Evolutionary conservation across 2,888 invertebrate genomes (phyloP).

Genomic region (Lasioglossum vierecki): DNA sequence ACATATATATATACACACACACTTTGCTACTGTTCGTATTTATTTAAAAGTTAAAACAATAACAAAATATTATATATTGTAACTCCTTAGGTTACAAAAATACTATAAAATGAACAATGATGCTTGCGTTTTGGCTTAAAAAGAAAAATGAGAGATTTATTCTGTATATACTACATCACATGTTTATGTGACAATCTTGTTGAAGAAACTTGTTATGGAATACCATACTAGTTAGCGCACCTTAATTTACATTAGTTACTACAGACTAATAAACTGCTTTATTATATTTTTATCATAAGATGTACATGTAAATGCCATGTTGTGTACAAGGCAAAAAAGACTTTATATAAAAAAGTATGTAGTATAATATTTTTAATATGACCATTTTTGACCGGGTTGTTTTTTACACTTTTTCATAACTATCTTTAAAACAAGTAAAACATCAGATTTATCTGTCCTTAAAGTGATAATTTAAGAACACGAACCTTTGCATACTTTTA

Average conservation of each 20-base stretch:
- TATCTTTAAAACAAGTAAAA: slow-evolving; percentile 29
- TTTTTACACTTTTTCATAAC: slow-evolving; percentile 63
- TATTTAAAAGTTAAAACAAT: slow-evolving; percentile 34
- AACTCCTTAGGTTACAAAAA: slow-evolving; percentile 19
- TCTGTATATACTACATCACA: slow-evolving; percentile 37
- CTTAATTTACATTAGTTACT: slow-evolving; percentile 33
- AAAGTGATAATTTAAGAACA: slow-evolving; percentile 36
- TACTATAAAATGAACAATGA: slow-evolving; percentile 11
- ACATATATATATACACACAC: slow-evolving; percentile 6
- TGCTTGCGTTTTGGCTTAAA: slow-evolving; percentile 32
- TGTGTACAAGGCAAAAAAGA: slow-evolving; percentile 15
- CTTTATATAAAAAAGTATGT: slow-evolving; percentile 55
- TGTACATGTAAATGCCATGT: slow-evolving; percentile 46
- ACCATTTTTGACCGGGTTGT: slow-evolving; percentile 52
- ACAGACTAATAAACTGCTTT: slow-evolving; percentile 33
- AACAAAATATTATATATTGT: slow-evolving; percentile 12
- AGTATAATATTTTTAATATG: slow-evolving; percentile 65
- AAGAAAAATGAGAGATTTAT: slow-evolving; percentile 10
- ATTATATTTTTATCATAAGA: slow-evolving; percentile 40
- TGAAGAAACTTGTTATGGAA: slow-evolving; percentile 31
- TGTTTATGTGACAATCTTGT: slow-evolving; percentile 17
- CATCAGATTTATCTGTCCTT: slow-evolving; percentile 42
- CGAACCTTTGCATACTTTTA: slow-evolving; percentile 39
- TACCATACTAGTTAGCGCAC: slow-evolving; percentile 4
- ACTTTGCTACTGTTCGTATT: slow-evolving; percentile 31